phyloP scores from a whole-genome alignment of 2,797 vertebrate species.

The Acridotheres tristis region DNA sequence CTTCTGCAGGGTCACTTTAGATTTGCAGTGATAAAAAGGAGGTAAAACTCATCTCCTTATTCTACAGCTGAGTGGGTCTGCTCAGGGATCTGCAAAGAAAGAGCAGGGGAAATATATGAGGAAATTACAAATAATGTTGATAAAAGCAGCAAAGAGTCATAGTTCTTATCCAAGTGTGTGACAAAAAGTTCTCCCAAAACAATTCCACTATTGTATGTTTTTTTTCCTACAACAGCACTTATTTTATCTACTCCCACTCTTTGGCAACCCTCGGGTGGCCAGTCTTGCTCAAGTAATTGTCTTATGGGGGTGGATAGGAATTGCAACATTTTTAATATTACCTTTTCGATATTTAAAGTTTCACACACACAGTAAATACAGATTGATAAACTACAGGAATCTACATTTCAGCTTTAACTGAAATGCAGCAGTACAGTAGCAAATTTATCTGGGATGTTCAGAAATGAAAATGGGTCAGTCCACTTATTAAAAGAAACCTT shows the following conservation, averaged over 20 bases:
- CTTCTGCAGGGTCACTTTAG: not conserved
- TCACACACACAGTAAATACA: rapidly evolving
- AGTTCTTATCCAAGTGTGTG: not conserved
- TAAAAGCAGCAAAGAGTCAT: not conserved
- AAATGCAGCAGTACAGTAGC: not conserved
- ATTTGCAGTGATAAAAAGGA: not conserved
- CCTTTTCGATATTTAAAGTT: not conserved
- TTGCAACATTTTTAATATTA: not conserved
- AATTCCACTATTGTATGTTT: not conserved
- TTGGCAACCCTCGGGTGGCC: not conserved
- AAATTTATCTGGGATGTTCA: not conserved
- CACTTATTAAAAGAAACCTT: not conserved
- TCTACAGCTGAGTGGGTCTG: not conserved
- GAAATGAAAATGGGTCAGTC: not conserved
- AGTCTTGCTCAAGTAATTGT: not conserved
- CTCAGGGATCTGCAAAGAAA: not conserved
- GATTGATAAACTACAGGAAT: not conserved
- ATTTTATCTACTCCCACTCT: not conserved
- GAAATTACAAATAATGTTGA: not conserved
- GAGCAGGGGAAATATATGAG: not conserved
- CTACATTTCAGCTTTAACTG: not conserved
- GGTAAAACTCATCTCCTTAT: not conserved
- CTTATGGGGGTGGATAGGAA: not conserved
- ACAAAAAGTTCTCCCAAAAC: not conserved
- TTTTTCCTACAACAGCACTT: not conserved